phyloP scores from a whole-genome alignment of 2,888 invertebrate species.

The Morinoia aosen region DNA sequence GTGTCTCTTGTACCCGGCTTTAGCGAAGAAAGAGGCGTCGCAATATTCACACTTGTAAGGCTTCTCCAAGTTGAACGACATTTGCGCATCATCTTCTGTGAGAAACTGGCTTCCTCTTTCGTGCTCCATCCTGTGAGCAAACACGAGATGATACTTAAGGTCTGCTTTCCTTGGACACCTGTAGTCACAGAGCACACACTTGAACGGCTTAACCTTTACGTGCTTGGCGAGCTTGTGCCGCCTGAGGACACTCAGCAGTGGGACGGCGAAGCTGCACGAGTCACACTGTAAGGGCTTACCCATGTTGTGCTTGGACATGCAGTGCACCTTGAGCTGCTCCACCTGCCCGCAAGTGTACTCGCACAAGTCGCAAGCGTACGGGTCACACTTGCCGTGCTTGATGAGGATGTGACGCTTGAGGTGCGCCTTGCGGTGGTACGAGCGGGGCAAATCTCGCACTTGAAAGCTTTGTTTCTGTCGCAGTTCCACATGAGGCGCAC shows the following conservation, averaged over 20 bases:
- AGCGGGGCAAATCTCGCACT: too few relatives aligned
- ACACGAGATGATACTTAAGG: not conserved
- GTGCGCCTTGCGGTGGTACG: not conserved
- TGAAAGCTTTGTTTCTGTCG: too few relatives aligned
- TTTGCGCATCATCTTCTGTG: not conserved
- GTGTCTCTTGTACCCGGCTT: not conserved
- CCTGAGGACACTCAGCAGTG: not conserved
- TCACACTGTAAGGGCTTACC: not conserved
- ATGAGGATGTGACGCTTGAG: not conserved
- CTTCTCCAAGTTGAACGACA: not conserved
- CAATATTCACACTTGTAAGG: not conserved
- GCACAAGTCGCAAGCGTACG: not conserved
- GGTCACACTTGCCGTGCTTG: not conserved
- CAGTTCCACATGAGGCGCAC: too few relatives aligned
- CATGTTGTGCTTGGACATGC: not conserved
- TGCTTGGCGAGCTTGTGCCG: not conserved
- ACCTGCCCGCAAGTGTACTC: not conserved
- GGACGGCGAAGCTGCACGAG: not conserved
- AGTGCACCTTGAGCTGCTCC: not conserved
- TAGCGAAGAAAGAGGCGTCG: not conserved
- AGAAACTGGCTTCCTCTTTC: not conserved
- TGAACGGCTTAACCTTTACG: not conserved
- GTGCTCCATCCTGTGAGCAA: not conserved
- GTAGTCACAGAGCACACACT: not conserved
- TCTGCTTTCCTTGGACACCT: not conserved